Conservation (phyloP, 2,113 vertebrate species). For the Anolis carolinensis region DNA sequence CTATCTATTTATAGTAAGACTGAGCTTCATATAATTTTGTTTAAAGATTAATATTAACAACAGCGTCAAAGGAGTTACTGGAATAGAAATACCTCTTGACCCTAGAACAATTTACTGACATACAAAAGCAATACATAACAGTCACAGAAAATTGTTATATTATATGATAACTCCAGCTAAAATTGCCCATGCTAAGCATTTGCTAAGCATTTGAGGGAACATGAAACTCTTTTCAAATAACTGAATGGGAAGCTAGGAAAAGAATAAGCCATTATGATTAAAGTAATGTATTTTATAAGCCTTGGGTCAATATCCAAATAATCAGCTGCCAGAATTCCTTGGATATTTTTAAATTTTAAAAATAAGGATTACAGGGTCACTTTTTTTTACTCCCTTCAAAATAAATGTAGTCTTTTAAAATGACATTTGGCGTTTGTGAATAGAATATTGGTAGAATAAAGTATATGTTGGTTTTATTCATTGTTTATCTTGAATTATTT, state of each 20-base stretch:
- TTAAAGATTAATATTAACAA: not conserved
- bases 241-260: not conserved
- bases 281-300: not conserved
- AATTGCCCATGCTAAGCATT: not conserved
- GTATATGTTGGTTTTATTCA: not conserved
- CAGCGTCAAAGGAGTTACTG: not conserved
- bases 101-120: not conserved
- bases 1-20: not conserved
- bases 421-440: not conserved
- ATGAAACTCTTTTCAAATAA: not conserved
- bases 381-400: not conserved
- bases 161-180: not conserved
- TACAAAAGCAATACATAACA: conserved; percentile 3
- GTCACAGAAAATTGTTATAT: not conserved
- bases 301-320: not conserved
- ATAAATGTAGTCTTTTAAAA: not conserved
- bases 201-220: not conserved
- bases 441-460: too few species aligned
- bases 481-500: not conserved
- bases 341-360: too few species aligned
- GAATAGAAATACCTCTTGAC: not conserved
- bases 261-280: not conserved
- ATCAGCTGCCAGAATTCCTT: not conserved
- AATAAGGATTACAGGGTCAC: not conserved
- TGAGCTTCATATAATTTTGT: not conserved